A percentile compares a stretch with the other conserved stretches of the same genome.
These are phyloP conservation scores for Tachyglossus aculeatus DNA, from an alignment of 2,797 vertebrate genomes.

Conservation along the genomic window DNA sequence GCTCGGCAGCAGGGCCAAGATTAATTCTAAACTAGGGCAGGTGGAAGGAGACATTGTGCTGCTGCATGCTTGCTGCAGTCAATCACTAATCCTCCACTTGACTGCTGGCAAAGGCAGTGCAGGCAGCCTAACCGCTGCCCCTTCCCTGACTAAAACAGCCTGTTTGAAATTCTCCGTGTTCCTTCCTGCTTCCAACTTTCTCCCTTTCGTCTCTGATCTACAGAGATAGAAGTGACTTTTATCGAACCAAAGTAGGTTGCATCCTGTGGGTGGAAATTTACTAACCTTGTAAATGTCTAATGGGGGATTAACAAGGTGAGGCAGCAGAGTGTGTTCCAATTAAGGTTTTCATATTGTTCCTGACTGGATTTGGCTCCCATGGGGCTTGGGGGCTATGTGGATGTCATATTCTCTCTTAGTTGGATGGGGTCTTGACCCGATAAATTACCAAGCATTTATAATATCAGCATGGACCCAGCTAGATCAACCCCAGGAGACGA, in stretches of 20 bases:
- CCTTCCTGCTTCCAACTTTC: background rate
- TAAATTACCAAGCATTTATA: background rate
- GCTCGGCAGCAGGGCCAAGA: background rate
- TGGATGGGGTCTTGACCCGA: background rate
- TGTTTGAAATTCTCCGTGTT: too few relatives aligned
- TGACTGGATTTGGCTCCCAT: background rate
- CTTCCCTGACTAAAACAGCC: too few relatives aligned
- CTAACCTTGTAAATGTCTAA: rapidly evolving
- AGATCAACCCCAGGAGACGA: too few relatives aligned
- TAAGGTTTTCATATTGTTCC: conserved; percentile 29
- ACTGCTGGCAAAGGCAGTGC: background rate
- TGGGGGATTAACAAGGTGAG: background rate
- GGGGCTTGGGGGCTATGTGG: rapidly evolving
- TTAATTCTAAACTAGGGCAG: background rate
- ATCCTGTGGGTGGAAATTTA: background rate
- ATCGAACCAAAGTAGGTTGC: background rate
- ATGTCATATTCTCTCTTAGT: too few relatives aligned
- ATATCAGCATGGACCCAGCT: conserved; percentile 4
- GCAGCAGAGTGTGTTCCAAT: background rate
- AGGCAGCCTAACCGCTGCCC: background rate
- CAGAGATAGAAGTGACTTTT: background rate
- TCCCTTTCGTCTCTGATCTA: background rate
- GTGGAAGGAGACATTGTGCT: too few relatives aligned
- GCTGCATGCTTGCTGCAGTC: background rate
- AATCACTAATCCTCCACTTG: background rate